Evolutionary conservation across 2,888 invertebrate species (phyloP).

Genomic region (Camptogramma bilineatum): DNA sequence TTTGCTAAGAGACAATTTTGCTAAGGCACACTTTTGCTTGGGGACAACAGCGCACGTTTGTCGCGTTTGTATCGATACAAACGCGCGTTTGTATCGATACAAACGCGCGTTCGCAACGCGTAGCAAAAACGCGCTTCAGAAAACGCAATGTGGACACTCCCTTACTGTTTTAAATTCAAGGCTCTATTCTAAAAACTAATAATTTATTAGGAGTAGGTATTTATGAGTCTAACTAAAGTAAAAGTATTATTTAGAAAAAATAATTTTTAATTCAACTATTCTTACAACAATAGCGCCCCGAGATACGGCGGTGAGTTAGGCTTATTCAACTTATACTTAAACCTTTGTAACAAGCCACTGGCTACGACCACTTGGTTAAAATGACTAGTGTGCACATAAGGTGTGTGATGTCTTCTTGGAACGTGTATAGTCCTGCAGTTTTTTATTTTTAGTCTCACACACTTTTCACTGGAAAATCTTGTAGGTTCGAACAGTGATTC

Average conservation of each 20-base stretch:
- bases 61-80: too few species aligned
- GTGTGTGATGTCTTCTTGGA: constrained; percentile 26
- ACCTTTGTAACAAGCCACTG: constrained; percentile 72
- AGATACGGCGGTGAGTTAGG: constrained; percentile 69
- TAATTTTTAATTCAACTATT: constrained; percentile 35
- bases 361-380: constrained; percentile 60
- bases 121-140: too few species aligned
- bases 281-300: constrained; percentile 70
- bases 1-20: too few species aligned
- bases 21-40: too few species aligned
- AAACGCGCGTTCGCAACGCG: too few species aligned
- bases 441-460: constrained; percentile 68
- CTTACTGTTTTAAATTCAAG: too few species aligned
- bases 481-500: constrained; percentile 69
- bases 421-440: constrained; percentile 64
- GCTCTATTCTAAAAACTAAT: too few species aligned
- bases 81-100: too few species aligned
- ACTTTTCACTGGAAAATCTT: constrained; percentile 54
- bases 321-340: constrained; percentile 72
- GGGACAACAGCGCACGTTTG: too few species aligned
- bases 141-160: too few species aligned
- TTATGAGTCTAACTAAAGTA: too few species aligned
- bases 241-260: constrained; percentile 8
- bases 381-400: constrained; percentile 43
- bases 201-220: too few species aligned